Evolutionary conservation across 2,888 invertebrate genomes (phyloP), one percentile per base, ranked within the genome.

Genomic region (Sylvicola cinctus): DNA sequence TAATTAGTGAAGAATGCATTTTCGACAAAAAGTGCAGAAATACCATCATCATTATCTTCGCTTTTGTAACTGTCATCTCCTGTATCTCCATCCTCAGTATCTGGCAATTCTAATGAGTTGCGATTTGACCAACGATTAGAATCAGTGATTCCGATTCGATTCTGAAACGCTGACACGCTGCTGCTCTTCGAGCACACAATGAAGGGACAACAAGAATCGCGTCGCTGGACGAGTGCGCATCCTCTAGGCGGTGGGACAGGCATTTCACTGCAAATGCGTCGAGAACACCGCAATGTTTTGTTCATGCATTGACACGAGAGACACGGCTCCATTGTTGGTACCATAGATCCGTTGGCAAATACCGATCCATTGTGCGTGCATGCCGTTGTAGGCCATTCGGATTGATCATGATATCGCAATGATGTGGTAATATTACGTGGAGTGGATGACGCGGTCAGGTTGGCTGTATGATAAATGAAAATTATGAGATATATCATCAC

Each of bases 151-250:
- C 41, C 47, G 48, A 31, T 49, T 48, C 38, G 52, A 50, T 38
- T 49, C 28, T 13, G 14, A 13, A 13, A 28, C 14, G n/a, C 28
- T 32, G 43, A 43, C 48, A n/a, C 28, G 10, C 14, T 28, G 14
- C 14, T n/a, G 14, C 5, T 48, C 66, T 78, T 74, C 46, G 70
- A 67, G 52, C 85, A 85, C 35, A 77, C 67, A 42, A 85, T 58
- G 49, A 78, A 72, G 2, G 80, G 71, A 51, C 87, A 87, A 57
- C 85, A 85, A 32, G 67, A 62, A 38, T 67, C 68, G 41, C 66
- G 65, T 42, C 69, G 65, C 40, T 77, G 74, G 31, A 75, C 63
- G 28, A 76, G 58, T 38, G 74, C 70, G 53, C 84, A 84, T 34
- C 74, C 73, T 14, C 66, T 59, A 3, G 80, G 79, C 39, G 77